Evolutionary conservation across 53 echinoderm and acorn worm genomes (phyloP).

Genomic region (Patiria pectinifera): DNA sequence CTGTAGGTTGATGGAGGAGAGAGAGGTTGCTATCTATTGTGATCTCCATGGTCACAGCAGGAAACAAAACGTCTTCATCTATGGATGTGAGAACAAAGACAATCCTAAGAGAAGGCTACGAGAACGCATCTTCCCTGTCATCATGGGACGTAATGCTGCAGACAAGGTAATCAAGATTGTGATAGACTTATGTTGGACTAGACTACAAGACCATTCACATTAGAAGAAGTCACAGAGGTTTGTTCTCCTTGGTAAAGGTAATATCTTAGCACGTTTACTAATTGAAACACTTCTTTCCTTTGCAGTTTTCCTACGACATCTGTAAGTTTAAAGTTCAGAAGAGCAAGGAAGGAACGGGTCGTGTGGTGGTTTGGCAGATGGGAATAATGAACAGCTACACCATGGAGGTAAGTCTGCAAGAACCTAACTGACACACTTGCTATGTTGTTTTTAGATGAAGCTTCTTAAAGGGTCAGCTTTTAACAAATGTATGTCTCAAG

Average conservation of each 20-base stretch:
- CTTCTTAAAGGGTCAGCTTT: no score
- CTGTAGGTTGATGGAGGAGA: constrained; percentile 84
- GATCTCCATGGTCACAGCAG: constrained; percentile 98
- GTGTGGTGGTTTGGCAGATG: constrained; percentile 99
- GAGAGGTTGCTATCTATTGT: constrained; percentile 93
- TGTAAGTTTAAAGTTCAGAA: constrained; percentile 99
- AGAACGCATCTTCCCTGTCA: constrained; percentile 93
- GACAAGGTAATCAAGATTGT: constrained; percentile 93
- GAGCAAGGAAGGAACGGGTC: constrained; percentile 98
- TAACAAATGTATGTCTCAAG: no score
- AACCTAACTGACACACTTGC: background rate
- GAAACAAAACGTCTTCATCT: constrained; percentile 99
- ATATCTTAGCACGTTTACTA: background rate
- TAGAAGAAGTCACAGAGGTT: no score
- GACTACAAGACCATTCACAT: no score
- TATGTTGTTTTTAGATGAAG: no score
- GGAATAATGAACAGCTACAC: constrained; percentile 99
- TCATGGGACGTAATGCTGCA: constrained; percentile 83
- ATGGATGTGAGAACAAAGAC: constrained; percentile 97
- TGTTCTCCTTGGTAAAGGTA: background rate
- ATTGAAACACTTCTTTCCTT: background rate
- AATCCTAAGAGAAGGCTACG: constrained; percentile 74
- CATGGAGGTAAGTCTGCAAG: constrained; percentile 89
- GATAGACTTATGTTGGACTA: no score
- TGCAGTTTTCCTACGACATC: constrained; percentile 81